Conservation (phyloP, 2,113 vertebrate species). For the Turnix velox region DNA sequence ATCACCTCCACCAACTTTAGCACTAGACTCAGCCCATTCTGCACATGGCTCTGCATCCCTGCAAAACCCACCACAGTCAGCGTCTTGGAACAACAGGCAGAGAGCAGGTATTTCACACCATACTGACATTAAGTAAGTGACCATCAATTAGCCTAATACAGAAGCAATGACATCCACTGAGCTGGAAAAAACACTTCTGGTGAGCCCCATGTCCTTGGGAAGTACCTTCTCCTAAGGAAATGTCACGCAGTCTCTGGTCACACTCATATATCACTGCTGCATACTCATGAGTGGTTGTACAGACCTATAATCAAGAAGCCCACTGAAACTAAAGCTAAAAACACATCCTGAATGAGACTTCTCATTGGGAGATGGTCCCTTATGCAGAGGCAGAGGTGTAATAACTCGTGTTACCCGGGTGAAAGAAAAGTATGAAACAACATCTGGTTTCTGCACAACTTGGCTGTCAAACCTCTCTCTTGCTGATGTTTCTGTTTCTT, state of each 20-base stretch:
- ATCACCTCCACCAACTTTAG: fast-evolving
- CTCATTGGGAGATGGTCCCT: neutral
- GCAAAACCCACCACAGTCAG: neutral
- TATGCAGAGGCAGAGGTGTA: neutral
- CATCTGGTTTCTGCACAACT: slow-evolving; percentile 41
- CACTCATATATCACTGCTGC: neutral
- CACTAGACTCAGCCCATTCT: neutral
- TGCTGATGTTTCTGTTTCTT: slow-evolving; percentile 48
- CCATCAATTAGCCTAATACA: neutral
- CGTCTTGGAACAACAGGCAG: fast-evolving
- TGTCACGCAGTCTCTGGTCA: fast-evolving
- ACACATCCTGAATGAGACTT: neutral
- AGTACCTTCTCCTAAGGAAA: neutral
- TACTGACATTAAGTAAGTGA: neutral
- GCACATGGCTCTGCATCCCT: fast-evolving
- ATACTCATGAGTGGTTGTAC: fast-evolving
- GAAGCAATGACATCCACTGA: neutral
- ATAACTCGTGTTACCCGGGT: neutral
- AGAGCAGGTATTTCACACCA: neutral
- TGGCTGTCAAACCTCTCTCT: slow-evolving; percentile 31
- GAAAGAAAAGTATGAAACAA: neutral
- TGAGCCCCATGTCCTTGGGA: neutral
- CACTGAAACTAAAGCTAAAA: neutral
- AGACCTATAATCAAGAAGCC: neutral
- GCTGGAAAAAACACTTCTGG: neutral